Evolutionary conservation across 2,113 vertebrate species (phyloP).

Genomic region (Ardeotis arabs): DNA sequence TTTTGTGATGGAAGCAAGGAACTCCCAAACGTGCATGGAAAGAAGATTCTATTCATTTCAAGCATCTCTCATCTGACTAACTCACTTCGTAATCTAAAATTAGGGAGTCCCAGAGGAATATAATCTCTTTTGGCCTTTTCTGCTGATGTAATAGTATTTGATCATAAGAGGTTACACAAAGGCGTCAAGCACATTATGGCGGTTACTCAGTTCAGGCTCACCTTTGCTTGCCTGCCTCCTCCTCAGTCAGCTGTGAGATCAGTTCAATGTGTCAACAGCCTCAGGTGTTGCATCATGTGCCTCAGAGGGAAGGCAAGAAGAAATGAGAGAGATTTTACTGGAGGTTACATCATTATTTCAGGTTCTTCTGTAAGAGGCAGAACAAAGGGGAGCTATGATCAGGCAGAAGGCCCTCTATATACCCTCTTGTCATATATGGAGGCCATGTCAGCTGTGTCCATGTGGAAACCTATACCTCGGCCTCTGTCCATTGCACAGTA

Average conservation of each 20-base stretch:
- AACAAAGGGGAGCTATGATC: neutral
- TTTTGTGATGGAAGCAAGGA: constrained; percentile 5
- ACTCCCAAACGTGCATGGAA: neutral
- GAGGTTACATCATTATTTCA: neutral
- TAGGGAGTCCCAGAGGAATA: neutral
- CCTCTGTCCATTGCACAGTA: neutral
- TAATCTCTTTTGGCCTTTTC: neutral
- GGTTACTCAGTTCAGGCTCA: rapidly evolving
- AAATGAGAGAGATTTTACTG: neutral
- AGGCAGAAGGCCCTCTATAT: neutral
- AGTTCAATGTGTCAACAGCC: neutral
- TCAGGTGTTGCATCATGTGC: neutral
- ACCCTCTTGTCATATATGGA: neutral
- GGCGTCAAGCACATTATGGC: neutral
- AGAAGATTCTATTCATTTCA: neutral
- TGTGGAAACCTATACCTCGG: rapidly evolving
- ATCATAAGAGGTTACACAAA: neutral
- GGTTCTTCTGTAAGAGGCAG: neutral
- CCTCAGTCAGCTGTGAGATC: neutral
- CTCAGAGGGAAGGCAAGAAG: neutral
- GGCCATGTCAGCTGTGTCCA: neutral
- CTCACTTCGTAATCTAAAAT: constrained; percentile 30
- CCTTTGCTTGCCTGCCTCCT: neutral
- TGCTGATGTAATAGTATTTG: neutral
- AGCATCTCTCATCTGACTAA: neutral